A percentile compares a stretch with the other conserved stretches of the same genome.
Conservation (phyloP, 2,113 vertebrate genomes). For the Xiphophorus couchianus region DNA sequence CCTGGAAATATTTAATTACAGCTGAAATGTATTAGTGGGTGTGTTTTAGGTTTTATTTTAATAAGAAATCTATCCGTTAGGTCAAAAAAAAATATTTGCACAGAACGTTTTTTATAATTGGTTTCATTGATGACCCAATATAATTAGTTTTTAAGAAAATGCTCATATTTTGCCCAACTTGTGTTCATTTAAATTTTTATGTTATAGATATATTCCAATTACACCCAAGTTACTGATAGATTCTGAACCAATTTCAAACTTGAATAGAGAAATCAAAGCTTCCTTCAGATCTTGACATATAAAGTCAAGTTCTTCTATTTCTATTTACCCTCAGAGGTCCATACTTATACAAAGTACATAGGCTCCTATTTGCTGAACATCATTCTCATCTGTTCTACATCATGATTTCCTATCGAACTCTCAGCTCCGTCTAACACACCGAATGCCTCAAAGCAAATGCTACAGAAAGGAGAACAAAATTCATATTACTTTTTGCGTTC, state of each 20-base stretch:
- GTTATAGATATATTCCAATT: not conserved
- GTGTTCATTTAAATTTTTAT: too few relatives aligned
- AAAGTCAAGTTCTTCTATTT: conserved; percentile 11
- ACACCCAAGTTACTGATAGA: not conserved
- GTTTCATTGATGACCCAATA: too few relatives aligned
- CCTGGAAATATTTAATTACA: not conserved
- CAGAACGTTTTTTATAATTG: too few relatives aligned
- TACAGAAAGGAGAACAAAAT: conserved; percentile 66
- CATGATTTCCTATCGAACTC: conserved; percentile 58
- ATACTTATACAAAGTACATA: conserved; percentile 3
- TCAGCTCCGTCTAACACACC: conserved; percentile 53
- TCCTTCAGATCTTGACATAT: conserved; percentile 1
- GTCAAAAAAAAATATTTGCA: not conserved
- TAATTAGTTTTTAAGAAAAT: too few relatives aligned
- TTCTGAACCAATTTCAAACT: not conserved
- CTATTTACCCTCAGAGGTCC: not conserved
- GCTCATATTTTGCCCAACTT: too few relatives aligned
- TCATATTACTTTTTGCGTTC: conserved; percentile 74
- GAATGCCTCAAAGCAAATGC: conserved; percentile 74
- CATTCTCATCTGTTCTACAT: conserved; percentile 35
- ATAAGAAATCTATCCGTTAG: not conserved
- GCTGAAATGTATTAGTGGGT: not conserved
- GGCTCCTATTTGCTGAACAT: conserved; percentile 19
- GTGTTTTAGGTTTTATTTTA: not conserved
- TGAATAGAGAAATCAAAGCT: not conserved